Conservation (phyloP, 2,113 vertebrate species). For the Colossoma macropomum region DNA sequence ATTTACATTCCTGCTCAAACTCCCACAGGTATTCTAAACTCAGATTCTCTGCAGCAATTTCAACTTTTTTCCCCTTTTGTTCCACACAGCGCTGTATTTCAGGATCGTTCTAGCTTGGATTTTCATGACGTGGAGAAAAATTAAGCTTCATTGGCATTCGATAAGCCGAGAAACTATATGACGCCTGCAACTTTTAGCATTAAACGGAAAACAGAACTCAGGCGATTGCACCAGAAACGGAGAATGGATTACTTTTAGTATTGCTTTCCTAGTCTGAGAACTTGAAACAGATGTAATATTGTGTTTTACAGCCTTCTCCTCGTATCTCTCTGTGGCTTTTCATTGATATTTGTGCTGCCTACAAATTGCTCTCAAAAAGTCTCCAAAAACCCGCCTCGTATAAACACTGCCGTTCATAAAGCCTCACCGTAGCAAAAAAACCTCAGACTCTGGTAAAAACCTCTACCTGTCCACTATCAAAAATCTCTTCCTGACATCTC, state of each 20-base stretch:
- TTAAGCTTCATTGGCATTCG: background rate
- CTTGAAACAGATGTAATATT: constrained; percentile 3
- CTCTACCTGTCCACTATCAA: constrained; percentile 14
- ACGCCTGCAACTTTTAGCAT: background rate
- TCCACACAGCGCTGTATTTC: background rate
- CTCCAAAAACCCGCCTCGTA: background rate
- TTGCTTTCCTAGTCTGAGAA: background rate
- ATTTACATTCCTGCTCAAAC: constrained; percentile 44
- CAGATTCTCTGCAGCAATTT: constrained; percentile 13
- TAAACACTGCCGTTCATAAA: background rate
- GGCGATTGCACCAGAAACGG: background rate
- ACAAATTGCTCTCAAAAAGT: background rate
- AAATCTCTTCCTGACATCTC: constrained; percentile 1
- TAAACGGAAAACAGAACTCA: background rate
- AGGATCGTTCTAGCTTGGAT: background rate
- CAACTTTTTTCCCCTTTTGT: background rate
- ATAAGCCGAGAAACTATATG: background rate
- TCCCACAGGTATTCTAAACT: constrained; percentile 45
- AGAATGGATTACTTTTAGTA: background rate
- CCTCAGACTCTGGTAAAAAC: background rate
- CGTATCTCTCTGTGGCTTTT: background rate
- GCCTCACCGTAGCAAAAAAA: background rate
- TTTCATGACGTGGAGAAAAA: background rate
- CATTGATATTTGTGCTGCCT: background rate
- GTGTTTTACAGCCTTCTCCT: background rate